Conservation (phyloP, 2,888 invertebrate species). For the Abrostola triplasia region DNA sequence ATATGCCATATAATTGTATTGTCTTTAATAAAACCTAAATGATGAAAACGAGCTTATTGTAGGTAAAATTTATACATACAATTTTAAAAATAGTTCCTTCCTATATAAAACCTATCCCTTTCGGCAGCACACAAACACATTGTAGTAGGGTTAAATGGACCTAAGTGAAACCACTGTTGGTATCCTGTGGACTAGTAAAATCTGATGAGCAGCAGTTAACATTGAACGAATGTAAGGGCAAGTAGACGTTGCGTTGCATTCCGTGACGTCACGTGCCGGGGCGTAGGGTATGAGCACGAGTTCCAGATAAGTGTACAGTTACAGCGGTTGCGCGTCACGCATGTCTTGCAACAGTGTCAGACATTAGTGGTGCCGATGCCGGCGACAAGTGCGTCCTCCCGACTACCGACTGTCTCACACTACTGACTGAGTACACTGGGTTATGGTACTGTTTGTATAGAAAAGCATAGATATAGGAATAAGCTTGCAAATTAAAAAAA, state of each 20-base stretch:
- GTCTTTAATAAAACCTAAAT: too few relatives aligned
- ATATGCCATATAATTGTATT: too few relatives aligned
- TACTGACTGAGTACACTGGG: too few relatives aligned
- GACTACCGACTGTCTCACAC: too few relatives aligned
- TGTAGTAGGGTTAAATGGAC: not conserved
- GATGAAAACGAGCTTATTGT: too few relatives aligned
- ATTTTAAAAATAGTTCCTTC: not conserved
- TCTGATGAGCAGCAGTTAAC: not conserved
- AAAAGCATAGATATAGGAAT: too few relatives aligned
- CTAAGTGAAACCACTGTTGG: not conserved
- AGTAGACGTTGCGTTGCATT: not conserved
- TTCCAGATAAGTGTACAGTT: conserved; percentile 47
- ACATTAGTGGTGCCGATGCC: conserved; percentile 2
- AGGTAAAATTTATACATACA: not conserved
- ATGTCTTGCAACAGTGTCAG: conserved; percentile 36
- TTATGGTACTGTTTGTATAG: too few relatives aligned
- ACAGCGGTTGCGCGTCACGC: conserved; percentile 50
- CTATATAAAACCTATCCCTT: conserved; percentile 2
- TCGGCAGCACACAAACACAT: conserved; percentile 1
- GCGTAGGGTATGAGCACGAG: conserved; percentile 2
- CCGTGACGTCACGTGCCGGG: conserved; percentile 21
- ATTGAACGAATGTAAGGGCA: not conserved
- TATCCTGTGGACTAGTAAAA: too few relatives aligned
- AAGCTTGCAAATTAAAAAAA: too few relatives aligned
- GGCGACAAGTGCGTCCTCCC: conserved; percentile 14